Conservation (phyloP, 2,797 vertebrate species). For the Carduelis carduelis region DNA sequence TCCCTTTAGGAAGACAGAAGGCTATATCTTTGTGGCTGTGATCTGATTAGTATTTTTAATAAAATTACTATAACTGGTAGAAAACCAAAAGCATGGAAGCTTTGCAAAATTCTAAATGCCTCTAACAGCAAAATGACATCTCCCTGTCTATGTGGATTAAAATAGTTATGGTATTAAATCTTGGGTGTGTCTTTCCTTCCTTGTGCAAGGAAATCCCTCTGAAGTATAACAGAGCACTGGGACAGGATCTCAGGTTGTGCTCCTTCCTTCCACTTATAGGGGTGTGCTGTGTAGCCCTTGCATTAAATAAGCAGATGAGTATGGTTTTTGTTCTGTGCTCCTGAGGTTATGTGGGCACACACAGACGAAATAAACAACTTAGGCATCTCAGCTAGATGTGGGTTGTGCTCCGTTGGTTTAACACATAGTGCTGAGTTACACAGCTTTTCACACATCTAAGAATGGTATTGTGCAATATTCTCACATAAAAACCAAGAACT, state of each 20-base stretch:
- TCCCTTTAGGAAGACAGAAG: background rate
- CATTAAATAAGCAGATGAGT: background rate
- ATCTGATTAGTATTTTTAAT: background rate
- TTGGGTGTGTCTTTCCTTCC: background rate
- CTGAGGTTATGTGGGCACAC: fast-evolving
- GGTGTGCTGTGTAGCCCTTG: background rate
- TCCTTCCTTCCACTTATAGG: background rate
- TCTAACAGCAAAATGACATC: background rate
- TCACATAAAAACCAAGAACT: background rate
- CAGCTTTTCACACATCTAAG: background rate
- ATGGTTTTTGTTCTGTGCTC: background rate
- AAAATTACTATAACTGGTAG: background rate
- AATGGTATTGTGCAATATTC: background rate
- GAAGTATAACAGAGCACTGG: background rate
- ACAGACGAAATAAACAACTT: background rate
- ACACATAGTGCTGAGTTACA: background rate
- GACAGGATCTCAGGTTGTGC: background rate
- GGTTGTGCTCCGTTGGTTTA: background rate
- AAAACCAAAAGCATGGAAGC: background rate
- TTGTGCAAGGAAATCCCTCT: background rate
- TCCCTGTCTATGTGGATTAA: background rate
- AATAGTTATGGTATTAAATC: background rate
- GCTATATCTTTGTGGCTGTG: background rate
- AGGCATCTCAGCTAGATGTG: background rate
- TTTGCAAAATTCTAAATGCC: background rate